A percentile compares a stretch with the other conserved stretches of the same genome.
phyloP scores from a whole-genome alignment of 1,140 invertebrate genomes.

The Calosoma granatense region DNA sequence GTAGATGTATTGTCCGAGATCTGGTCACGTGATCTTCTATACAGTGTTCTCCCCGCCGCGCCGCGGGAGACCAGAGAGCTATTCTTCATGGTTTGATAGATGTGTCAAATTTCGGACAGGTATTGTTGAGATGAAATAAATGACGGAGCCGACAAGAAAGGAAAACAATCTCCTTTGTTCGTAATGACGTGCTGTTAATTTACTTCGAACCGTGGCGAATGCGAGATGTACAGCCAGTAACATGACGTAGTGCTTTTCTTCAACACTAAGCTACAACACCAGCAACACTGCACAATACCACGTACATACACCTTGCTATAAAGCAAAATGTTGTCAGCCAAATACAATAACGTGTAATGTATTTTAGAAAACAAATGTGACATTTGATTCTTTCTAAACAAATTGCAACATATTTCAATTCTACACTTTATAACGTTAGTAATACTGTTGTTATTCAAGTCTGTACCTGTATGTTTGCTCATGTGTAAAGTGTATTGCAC shows the following conservation, averaged over 20 bases:
- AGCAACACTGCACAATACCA: too few relatives aligned
- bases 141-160: slow-evolving; percentile 40
- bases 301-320: too few relatives aligned
- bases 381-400: too few relatives aligned
- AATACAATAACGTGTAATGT: too few relatives aligned
- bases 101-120: slow-evolving; percentile 43
- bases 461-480: too few relatives aligned
- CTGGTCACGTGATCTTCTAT: slow-evolving; percentile 3
- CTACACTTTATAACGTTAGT: too few relatives aligned
- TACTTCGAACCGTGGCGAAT: slow-evolving; percentile 18
- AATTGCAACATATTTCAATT: too few relatives aligned
- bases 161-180: slow-evolving; percentile 45
- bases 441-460: too few relatives aligned
- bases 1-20: slow-evolving; percentile 9
- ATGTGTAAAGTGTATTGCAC: too few relatives aligned
- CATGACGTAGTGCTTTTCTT: slow-evolving; percentile 10
- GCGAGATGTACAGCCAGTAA: slow-evolving; percentile 5
- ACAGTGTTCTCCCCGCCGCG: background rate
- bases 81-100: slow-evolving; percentile 41
- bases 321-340: too few relatives aligned
- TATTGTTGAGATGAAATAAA: slow-evolving; percentile 44
- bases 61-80: slow-evolving; percentile 12
- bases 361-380: too few relatives aligned
- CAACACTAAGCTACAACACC: too few relatives aligned
- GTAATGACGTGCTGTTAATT: slow-evolving; percentile 24